Evolutionary conservation across 2,113 vertebrate genomes (phyloP).

Genomic region (Chionodraco myersi): DNA sequence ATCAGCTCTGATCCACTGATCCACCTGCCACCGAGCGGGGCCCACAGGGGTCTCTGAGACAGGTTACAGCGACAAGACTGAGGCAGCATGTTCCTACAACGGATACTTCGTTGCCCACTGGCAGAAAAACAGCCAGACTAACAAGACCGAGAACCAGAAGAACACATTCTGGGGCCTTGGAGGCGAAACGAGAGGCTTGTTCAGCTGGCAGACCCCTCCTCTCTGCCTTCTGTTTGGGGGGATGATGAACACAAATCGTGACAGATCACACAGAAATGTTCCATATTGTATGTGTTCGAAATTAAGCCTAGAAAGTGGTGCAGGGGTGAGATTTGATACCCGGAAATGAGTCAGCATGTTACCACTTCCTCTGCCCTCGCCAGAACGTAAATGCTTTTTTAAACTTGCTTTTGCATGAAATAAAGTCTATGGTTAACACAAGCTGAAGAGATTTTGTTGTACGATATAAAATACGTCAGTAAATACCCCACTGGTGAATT

Average conservation of each 20-base stretch:
- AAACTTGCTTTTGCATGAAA: no score
- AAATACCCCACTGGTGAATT: no score
- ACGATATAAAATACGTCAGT: no score
- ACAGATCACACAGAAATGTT: not conserved
- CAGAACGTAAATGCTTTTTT: no score
- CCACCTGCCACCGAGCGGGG: constrained; percentile 37
- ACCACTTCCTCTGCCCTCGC: no score
- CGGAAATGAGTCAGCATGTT: no score
- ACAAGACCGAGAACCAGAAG: not conserved
- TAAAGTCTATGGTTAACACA: no score
- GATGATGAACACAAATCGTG: constrained; percentile 15
- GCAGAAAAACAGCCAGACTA: not conserved
- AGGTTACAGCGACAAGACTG: constrained; percentile 24
- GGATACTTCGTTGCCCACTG: not conserved
- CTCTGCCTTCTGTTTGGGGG: not conserved
- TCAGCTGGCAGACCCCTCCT: constrained; percentile 12
- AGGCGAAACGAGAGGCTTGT: not conserved
- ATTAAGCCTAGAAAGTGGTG: no score
- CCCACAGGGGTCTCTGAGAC: constrained; percentile 21
- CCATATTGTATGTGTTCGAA: not conserved
- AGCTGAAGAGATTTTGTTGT: no score
- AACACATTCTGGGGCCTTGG: constrained; percentile 3
- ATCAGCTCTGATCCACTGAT: constrained; percentile 30
- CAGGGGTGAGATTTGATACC: no score
- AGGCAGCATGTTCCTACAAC: constrained; percentile 21